These are phyloP conservation scores for Oxyura jamaicensis DNA, from an alignment of 2,113 vertebrate species.

Conservation along the genomic window DNA sequence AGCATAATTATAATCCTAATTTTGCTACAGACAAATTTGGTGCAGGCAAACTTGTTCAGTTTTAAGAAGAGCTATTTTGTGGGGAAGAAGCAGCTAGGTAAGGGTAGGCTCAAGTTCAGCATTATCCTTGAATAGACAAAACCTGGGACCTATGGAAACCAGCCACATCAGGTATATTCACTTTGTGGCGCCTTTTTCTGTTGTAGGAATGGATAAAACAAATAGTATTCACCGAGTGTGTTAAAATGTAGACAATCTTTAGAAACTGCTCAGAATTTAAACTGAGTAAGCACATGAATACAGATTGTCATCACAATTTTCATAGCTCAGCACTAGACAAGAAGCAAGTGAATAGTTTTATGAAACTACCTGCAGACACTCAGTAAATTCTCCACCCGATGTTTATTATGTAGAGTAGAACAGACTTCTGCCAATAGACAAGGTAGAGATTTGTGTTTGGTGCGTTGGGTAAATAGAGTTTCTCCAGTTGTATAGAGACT, in stretches of 20 bases:
- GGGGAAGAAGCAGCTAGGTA: neutral
- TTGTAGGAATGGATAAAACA: neutral
- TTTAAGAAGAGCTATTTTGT: neutral
- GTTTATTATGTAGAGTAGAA: neutral
- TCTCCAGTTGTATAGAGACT: neutral
- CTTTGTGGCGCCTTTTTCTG: neutral
- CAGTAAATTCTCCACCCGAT: neutral
- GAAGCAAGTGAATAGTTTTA: neutral
- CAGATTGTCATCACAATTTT: neutral
- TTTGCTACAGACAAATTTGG: neutral
- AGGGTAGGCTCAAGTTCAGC: neutral
- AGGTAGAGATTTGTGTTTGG: neutral
- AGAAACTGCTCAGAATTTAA: neutral
- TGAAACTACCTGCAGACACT: neutral
- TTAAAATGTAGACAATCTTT: neutral
- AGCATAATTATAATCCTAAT: neutral
- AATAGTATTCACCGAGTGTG: neutral
- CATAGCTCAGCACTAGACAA: neutral
- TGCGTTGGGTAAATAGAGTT: neutral
- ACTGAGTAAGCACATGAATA: neutral
- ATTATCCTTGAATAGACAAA: neutral
- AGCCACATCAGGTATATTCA: neutral
- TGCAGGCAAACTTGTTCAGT: neutral
- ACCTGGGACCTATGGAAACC: neutral
- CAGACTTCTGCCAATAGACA: neutral